phyloP scores from a whole-genome alignment of 2,797 vertebrate genomes.

The Oryzias sinensis region DNA sequence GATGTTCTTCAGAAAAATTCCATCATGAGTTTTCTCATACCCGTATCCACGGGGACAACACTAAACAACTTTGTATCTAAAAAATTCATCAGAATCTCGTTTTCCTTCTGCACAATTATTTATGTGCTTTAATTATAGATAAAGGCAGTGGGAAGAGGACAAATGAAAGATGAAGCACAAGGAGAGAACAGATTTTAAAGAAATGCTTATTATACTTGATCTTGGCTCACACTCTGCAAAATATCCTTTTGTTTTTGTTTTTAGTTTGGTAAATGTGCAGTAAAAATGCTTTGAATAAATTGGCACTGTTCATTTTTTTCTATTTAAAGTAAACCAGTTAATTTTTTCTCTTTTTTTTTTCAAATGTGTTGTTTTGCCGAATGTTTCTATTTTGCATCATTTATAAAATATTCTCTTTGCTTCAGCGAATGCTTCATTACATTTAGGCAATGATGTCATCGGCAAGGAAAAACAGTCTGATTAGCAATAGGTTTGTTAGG shows the following conservation, averaged over 20 bases:
- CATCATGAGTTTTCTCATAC: constrained; percentile 63
- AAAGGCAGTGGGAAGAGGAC: constrained; percentile 42
- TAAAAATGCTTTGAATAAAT: too few relatives aligned
- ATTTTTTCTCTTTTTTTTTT: too few relatives aligned
- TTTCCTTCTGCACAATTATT: constrained; percentile 69
- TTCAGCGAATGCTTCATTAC: neutral
- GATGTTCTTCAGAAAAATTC: constrained; percentile 40
- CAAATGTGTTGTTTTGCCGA: neutral
- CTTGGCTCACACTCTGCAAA: too few relatives aligned
- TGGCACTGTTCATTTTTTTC: too few relatives aligned
- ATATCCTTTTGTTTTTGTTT: too few relatives aligned
- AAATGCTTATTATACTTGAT: too few relatives aligned
- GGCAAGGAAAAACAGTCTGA: neutral
- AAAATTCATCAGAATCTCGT: constrained; percentile 64
- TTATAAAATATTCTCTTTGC: neutral
- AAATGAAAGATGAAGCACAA: constrained; percentile 36
- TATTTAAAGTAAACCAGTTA: too few relatives aligned
- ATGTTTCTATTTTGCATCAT: neutral
- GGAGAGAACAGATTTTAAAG: constrained; percentile 49
- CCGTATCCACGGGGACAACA: constrained; percentile 60
- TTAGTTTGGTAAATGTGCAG: too few relatives aligned
- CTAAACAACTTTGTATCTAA: constrained; percentile 54
- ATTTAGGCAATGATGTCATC: neutral
- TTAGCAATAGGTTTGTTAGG: neutral
- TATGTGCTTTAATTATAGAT: constrained; percentile 66